Percentiles rank a stretch among this genome's conserved stretches.
phyloP scores from a whole-genome alignment of 2,888 invertebrate species.

The Vesta saturnalis region DNA sequence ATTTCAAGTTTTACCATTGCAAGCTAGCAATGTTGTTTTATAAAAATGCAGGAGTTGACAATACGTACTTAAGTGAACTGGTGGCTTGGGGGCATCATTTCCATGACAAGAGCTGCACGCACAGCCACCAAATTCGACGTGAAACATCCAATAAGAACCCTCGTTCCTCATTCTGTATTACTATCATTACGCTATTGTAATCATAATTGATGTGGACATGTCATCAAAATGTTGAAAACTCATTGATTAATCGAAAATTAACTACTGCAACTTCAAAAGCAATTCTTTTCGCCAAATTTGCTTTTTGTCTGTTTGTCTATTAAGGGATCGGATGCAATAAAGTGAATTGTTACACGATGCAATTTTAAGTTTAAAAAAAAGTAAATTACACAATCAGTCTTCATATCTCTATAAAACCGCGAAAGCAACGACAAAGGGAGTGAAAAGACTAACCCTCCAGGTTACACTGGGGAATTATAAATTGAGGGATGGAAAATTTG shows the following conservation, averaged over 20 bases:
- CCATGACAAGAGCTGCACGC: constrained; percentile 65
- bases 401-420: constrained; percentile 55
- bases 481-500: constrained; percentile 60
- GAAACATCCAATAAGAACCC: constrained; percentile 56
- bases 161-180: constrained; percentile 44
- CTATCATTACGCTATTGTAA: constrained; percentile 50
- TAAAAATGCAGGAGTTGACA: constrained; percentile 44
- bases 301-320: background rate
- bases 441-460: constrained; percentile 48
- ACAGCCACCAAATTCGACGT: constrained; percentile 57
- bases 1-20: constrained; percentile 16
- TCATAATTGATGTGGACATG: constrained; percentile 48
- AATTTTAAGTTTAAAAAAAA: constrained; percentile 1
- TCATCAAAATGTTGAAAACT: constrained; percentile 27
- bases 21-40: constrained; percentile 33
- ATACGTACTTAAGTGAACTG: constrained; percentile 48
- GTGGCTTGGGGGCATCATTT: constrained; percentile 67
- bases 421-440: constrained; percentile 49
- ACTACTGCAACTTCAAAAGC: background rate
- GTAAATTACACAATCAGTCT: constrained; percentile 58
- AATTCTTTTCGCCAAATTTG: background rate
- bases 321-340: background rate
- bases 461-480: constrained; percentile 59
- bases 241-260: constrained; percentile 17
- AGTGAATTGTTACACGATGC: background rate